Evolutionary conservation across 2,797 vertebrate species (phyloP), one percentile per base, ranked within the genome.

Genomic region (Lagocephalus sceleratus): DNA sequence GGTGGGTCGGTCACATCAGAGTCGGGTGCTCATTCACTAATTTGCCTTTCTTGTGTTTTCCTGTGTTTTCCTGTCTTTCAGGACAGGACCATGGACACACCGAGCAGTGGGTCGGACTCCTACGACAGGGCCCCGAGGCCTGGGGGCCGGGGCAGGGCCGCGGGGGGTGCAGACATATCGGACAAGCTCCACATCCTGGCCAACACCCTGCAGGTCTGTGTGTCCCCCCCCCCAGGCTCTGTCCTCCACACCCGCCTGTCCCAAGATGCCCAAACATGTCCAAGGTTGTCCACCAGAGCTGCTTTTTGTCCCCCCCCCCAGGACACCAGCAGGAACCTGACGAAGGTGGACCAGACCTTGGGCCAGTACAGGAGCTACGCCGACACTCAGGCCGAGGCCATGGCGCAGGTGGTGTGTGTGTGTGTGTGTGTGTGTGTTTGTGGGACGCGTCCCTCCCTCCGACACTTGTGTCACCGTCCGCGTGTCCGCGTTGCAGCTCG

Each of bases 291-390:
- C 29, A 57, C 19, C 5, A 5, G 35, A 25, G 7, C 4, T 19
- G 41, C 43, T 2, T 65, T 44, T 57, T 6, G 9, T 46, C 14
- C 32, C 32, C 14, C 6, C n/a, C 40, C 68, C 3, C 49, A 98
- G 96, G 95, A 96, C 70, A 96, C 95, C 52, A 97, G 91, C 75
- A 89, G 89, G 68, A 96, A 95, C 82, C 81, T 99, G 61, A 89
- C 75, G 63, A 94, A 92, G 60, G 94, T 99, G 29, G 96, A 98
- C 84, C 89, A 78, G 74, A 94, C 97, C 90, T 87, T 99, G 73
- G 94, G 93, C 54, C 92, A 92, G 42, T 98, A 97, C 84, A 90
- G 90, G 63, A 94, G 94, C 10, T 91, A 94, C 52, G 92, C 91
- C 68, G 89, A 90, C 15, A 92, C 92, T 29, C 94, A 98, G 77